Percentiles rank a stretch among this genome's conserved stretches.
Conservation (phyloP, 1,140 invertebrate species). For the Eupeodes corollae region DNA sequence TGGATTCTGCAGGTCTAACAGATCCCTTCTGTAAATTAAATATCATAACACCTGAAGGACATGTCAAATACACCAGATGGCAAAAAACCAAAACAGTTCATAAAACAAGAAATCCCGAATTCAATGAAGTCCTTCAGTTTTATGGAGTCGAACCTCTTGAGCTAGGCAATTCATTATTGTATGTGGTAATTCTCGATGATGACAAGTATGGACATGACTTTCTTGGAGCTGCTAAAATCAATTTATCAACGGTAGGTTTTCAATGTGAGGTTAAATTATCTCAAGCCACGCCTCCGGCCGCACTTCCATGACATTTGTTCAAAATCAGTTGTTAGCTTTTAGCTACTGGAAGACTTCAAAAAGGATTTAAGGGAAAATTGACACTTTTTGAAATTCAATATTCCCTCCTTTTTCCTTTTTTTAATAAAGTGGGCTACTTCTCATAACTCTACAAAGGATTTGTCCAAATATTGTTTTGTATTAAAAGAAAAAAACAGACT, state of each 20-base stretch:
- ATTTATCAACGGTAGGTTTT: slow-evolving; percentile 33
- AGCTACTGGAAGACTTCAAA: no score
- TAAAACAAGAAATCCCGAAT: slow-evolving; percentile 86
- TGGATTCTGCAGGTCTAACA: slow-evolving; percentile 81
- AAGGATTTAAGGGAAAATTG: no score
- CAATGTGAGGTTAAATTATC: no score
- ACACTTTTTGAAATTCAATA: no score
- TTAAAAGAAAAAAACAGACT: no score
- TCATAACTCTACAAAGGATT: no score
- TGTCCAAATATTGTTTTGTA: no score
- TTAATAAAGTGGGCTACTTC: no score
- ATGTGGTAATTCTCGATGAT: slow-evolving; percentile 67
- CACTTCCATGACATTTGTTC: no score
- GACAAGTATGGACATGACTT: slow-evolving; percentile 78
- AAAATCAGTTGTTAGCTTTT: no score
- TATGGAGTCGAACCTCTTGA: slow-evolving; percentile 56
- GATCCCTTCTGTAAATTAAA: slow-evolving; percentile 87
- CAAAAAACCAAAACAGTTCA: slow-evolving; percentile 71
- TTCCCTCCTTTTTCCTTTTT: no score
- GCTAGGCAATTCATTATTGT: slow-evolving; percentile 62
- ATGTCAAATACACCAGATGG: slow-evolving; percentile 32
- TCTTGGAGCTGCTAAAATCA: slow-evolving; percentile 66
- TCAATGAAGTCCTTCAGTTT: slow-evolving; percentile 85
- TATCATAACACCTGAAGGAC: slow-evolving; percentile 45
- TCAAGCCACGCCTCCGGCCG: no score